Base-by-base conservation (phyloP, 2,113 vertebrate species). In the Atrichornis clamosus region DNA sequence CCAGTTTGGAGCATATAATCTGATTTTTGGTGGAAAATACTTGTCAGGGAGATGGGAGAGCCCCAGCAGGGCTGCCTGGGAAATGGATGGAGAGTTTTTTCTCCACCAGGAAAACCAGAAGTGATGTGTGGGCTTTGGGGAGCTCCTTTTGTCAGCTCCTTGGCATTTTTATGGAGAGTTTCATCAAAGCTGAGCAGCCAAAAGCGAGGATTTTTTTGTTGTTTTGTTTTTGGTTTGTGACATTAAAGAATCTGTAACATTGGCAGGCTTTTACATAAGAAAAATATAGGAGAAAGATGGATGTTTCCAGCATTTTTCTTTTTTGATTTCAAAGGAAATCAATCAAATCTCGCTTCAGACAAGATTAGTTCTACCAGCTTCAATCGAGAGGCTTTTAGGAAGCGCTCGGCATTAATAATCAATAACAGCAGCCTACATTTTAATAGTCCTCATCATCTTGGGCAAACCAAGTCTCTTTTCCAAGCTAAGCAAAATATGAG, bases 281-380 rank as follows among this genome's bases (percentile, higher is more conserved):
- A 77, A 93, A 91, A 90, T 33, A 4, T 58, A 83, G 30, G 83
- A n/a, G 75, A 30, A 59, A 86, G 76, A 92, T 12, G 16, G 76
- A 93, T 67, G 69, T 84, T 84, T 52, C 75, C 64, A 88, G 47
- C 72, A 21, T 81, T 86, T 94, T 85, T 94, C 56, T 84, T 53
- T 59, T 89, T 44, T n/a, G 64, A 90, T 92, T 93, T 85, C 80
- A 91, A 95, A 83, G 81, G 65, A 93, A 91, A 96, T 97, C 93
- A 91, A 94, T 96, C 85, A 92, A 63, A 39, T 28, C 63, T 39
- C 7, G 5, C 68, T 60, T 93, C 76, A 91, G 76, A 91, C 32
- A 26, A 53, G 90, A 72, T 86, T 83, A 82, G 73, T 87, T 87
- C 85, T 84, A 78, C 68, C 76, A 88, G 68, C 73, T 84, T 85